A percentile compares a stretch with the other conserved stretches of the same genome.
These are phyloP conservation scores for Drosophila subpulchrella DNA, from an alignment of 1,140 invertebrate species.

Conservation along the genomic window DNA sequence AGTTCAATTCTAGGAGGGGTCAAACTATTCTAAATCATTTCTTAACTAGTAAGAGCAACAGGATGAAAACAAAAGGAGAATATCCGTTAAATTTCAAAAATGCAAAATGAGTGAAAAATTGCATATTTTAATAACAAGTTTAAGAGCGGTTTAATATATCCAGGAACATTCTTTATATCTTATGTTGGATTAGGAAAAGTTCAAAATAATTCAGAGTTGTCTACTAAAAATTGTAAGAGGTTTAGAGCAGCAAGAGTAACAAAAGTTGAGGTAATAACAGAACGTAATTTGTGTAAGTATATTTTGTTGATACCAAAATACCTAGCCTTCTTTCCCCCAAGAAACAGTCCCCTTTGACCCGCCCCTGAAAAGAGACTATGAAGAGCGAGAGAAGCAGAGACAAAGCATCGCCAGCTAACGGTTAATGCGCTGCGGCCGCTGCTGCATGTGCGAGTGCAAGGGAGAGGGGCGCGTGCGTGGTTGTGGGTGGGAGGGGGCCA, in stretches of 20 bases:
- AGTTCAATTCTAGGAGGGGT: not conserved
- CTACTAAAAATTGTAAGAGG: too few relatives aligned
- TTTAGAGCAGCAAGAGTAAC: too few relatives aligned
- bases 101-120: too few relatives aligned
- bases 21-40: not conserved
- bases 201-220: too few relatives aligned
- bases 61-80: not conserved
- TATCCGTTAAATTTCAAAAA: not conserved
- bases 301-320: too few relatives aligned
- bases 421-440: slow-evolving; percentile 31
- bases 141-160: too few relatives aligned
- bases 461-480: slow-evolving; percentile 7
- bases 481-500: slow-evolving; percentile 10
- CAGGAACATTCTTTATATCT: too few relatives aligned
- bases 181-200: too few relatives aligned
- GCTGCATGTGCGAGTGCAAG: slow-evolving; percentile 30
- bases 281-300: too few relatives aligned
- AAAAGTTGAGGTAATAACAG: too few relatives aligned
- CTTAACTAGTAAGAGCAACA: too few relatives aligned
- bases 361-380: not conserved
- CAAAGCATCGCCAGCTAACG: slow-evolving; percentile 57
- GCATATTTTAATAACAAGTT: too few relatives aligned
- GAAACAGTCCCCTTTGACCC: not conserved
- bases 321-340: not conserved
- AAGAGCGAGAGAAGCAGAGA: slow-evolving; percentile 21